These are phyloP conservation scores for Dicyrtoma fusca DNA, from an alignment of 2,888 invertebrate species.

Conservation along the genomic window DNA sequence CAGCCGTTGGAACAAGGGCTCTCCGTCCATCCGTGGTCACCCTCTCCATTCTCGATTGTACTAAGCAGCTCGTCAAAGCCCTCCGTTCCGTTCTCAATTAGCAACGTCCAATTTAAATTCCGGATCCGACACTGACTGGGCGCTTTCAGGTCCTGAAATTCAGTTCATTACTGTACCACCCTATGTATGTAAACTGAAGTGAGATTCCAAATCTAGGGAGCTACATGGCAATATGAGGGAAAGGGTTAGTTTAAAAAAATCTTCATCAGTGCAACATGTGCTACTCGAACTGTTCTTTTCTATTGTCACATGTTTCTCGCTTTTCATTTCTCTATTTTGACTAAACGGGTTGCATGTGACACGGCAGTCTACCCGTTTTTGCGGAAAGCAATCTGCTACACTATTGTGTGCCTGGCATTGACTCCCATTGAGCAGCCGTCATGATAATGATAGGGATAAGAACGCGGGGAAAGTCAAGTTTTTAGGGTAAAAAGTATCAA, in stretches of 20 bases:
- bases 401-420: too few relatives aligned
- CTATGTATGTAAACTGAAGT: background rate
- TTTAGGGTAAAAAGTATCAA: too few relatives aligned
- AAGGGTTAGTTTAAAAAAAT: too few relatives aligned
- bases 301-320: too few relatives aligned
- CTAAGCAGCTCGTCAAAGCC: slow-evolving; percentile 35
- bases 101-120: slow-evolving; percentile 44
- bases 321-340: background rate
- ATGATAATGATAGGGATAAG: too few relatives aligned
- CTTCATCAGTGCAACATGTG: background rate
- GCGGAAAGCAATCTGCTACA: too few relatives aligned
- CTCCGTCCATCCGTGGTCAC: slow-evolving; percentile 67
- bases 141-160: slow-evolving; percentile 33
- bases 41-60: slow-evolving; percentile 53
- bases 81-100: slow-evolving; percentile 23
- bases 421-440: too few relatives aligned
- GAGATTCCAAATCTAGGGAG: background rate
- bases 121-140: slow-evolving; percentile 48
- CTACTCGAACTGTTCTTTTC: background rate
- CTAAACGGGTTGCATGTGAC: background rate
- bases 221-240: background rate
- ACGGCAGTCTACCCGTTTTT: too few relatives aligned
- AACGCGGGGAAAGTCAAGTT: too few relatives aligned
- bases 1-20: slow-evolving; percentile 77
- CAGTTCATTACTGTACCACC: too few relatives aligned